Percentiles rank a stretch among this genome's conserved stretches.
Evolutionary conservation across 1,140 invertebrate genomes (phyloP).

Genomic region (Phenacoccus solenopsis): DNA sequence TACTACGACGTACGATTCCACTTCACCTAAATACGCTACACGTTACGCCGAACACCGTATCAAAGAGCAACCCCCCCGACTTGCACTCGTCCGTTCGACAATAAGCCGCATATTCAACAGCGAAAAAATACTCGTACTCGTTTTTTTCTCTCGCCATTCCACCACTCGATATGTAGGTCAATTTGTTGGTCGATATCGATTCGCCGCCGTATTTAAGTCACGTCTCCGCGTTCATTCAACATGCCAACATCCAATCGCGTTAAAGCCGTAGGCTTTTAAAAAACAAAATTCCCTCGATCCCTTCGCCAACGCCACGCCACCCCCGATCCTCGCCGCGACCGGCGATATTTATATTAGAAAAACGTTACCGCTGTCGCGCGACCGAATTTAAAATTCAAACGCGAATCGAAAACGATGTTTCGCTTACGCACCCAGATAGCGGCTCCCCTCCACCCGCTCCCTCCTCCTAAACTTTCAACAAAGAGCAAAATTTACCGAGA

Average conservation of each 20-base stretch:
- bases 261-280: neutral
- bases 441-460: neutral
- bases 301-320: neutral
- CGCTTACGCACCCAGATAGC: too few species aligned
- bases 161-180: neutral
- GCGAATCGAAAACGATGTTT: neutral
- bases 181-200: neutral
- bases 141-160: neutral
- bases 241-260: neutral
- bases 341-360: too few species aligned
- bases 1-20: too few species aligned
- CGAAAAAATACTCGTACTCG: neutral
- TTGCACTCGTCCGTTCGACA: too few species aligned
- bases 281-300: neutral
- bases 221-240: neutral
- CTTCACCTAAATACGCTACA: too few species aligned
- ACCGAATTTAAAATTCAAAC: too few species aligned
- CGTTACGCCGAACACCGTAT: too few species aligned
- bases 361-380: too few species aligned
- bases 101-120: neutral
- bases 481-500: neutral
- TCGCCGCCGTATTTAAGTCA: neutral
- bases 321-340: neutral
- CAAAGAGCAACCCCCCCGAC: too few species aligned
- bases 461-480: neutral